A percentile compares a stretch with the other conserved stretches of the same genome.
These are phyloP conservation scores for Sebastes vulpes DNA, from an alignment of 2,797 vertebrate genomes.

Conservation along the genomic window DNA sequence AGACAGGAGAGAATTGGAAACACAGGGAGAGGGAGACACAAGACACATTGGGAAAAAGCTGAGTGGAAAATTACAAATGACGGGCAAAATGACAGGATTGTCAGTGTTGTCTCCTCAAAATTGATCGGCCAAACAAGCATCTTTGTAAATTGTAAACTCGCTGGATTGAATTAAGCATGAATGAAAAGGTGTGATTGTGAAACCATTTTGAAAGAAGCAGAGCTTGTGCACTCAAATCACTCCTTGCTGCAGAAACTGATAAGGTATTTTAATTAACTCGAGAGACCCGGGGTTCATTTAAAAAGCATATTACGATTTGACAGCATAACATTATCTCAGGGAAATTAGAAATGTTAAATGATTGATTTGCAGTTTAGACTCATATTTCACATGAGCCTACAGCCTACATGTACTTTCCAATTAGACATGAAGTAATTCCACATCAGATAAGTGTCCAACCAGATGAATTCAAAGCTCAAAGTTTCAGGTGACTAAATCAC, in stretches of 20 bases:
- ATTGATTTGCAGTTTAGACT: neutral
- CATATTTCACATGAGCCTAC: neutral
- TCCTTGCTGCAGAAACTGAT: slow-evolving; percentile 25
- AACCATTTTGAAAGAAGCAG: neutral
- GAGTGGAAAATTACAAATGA: slow-evolving; percentile 5
- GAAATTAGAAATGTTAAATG: neutral
- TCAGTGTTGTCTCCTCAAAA: neutral
- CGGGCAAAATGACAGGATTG: neutral
- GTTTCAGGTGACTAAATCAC: neutral
- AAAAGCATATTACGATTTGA: slow-evolving; percentile 8
- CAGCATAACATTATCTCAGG: neutral
- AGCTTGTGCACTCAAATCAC: neutral
- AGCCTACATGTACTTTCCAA: neutral
- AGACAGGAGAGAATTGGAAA: neutral
- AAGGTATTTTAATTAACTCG: slow-evolving; percentile 53
- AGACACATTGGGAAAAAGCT: neutral
- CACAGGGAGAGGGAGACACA: neutral
- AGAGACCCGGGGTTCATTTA: slow-evolving; percentile 24
- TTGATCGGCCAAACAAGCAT: slow-evolving; percentile 1
- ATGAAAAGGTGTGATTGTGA: neutral
- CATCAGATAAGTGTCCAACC: neutral
- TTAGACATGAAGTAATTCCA: neutral
- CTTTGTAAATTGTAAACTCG: neutral
- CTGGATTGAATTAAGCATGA: slow-evolving; percentile 15
- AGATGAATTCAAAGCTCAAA: slow-evolving; percentile 6